phyloP scores from a whole-genome alignment of 37 sponge, comb jelly and placozoan species.

The Geodia barretti region DNA sequence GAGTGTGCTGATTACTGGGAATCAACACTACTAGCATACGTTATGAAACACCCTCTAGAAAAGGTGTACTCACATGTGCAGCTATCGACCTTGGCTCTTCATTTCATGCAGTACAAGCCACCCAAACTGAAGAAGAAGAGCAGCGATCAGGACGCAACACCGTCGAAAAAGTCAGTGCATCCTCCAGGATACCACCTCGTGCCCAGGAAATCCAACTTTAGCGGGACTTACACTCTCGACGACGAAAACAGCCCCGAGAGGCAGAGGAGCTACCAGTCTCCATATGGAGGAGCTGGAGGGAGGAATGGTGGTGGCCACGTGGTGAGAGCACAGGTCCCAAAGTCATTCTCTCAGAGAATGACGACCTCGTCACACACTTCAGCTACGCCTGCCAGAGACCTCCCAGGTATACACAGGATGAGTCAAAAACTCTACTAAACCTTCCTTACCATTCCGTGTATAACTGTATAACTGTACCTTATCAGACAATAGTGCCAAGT shows the following conservation, averaged over 20 bases:
- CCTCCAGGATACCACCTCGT: slow-evolving; percentile 60
- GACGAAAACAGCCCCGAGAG: background rate
- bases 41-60: too few relatives aligned
- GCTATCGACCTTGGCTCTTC: too few relatives aligned
- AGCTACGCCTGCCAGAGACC: background rate
- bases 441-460: too few relatives aligned
- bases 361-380: background rate
- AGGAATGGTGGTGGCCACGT: background rate
- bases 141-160: background rate
- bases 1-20: too few relatives aligned
- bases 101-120: slow-evolving; percentile 66
- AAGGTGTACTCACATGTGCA: too few relatives aligned
- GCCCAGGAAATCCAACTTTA: slow-evolving; percentile 53
- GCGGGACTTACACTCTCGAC: slow-evolving; percentile 38
- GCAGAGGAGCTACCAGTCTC: background rate
- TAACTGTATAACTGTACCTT: too few relatives aligned
- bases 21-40: too few relatives aligned
- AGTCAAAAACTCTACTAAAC: too few relatives aligned
- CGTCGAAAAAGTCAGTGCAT: background rate
- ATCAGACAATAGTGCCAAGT: too few relatives aligned
- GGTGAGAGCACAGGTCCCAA: background rate
- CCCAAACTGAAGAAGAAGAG: slow-evolving; percentile 34
- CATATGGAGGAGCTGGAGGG: background rate
- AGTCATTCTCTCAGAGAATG: background rate
- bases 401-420: too few relatives aligned